Base-by-base conservation (phyloP, 2,888 invertebrate genomes). In the Conops quadrifasciatus region DNA sequence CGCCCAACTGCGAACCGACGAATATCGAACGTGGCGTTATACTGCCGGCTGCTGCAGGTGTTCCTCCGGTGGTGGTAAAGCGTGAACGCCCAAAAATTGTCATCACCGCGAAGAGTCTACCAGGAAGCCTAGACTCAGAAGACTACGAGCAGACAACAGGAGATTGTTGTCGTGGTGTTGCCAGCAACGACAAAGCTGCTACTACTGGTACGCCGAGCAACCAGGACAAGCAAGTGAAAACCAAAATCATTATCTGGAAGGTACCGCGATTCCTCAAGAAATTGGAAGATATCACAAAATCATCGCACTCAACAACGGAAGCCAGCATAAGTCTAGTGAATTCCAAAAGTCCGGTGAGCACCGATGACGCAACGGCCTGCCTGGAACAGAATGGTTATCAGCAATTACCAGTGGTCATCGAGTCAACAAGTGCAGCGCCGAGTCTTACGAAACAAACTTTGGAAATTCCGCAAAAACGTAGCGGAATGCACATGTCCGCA, bases 81-180 rank as follows among this genome's bases (percentile, higher is more conserved):
- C 78, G 83, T 0, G 81, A 87, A 59, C 73, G 82, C 45, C 85
- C 83, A 88, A 91, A 83, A 77, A 86, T 86, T 28, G 83, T 85
- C 13, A 83, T 86, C 9, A 85, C 86, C 84, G 93, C 94, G 65
- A 93, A 91, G 81, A 94, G 94, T 71, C 84, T 94, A 80, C 94
- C 94, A 0, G 94, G 93, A 81, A 94, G 94, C 80, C 87, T 94
- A 79, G 93, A 94, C 80, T 92, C 92, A 0, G 93, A 93, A 1
- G 93, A 93, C 75, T 93, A 93, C 73, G 90, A 90, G 56, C 92
- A 92, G 75, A 75, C 75, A 19, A 60, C 19, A 2, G 91, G 90
- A 7, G 76, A 76, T 19, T 78, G 77, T 53, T 77, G 77, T 36
- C 73, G 88, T 85, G 78, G 59, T 4, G 86, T 45, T 36, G 28